phyloP scores from a whole-genome alignment of 2,888 invertebrate genomes.

The Macrosoma leucophasiata region DNA sequence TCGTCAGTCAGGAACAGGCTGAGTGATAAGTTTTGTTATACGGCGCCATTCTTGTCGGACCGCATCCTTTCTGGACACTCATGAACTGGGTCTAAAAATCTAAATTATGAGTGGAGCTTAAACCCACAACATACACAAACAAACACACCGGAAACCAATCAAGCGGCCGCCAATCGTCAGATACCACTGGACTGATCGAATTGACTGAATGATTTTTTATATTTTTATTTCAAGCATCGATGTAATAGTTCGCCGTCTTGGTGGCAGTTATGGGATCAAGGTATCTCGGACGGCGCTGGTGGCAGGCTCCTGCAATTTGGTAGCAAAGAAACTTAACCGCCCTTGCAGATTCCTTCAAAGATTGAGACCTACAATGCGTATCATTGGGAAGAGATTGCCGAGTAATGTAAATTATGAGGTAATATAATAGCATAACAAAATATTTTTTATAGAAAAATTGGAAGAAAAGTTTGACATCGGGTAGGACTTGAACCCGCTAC shows the following conservation, averaged over 20 bases:
- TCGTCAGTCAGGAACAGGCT: too few relatives aligned
- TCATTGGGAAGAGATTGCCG: constrained; percentile 72
- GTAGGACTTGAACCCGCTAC: too few relatives aligned
- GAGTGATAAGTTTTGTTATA: too few relatives aligned
- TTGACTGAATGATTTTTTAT: background rate
- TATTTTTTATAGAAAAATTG: too few relatives aligned
- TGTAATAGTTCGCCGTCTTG: constrained; percentile 54
- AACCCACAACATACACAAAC: background rate
- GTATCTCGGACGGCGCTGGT: constrained; percentile 74
- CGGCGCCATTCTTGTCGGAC: too few relatives aligned
- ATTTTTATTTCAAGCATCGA: constrained; percentile 74
- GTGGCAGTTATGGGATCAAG: constrained; percentile 81
- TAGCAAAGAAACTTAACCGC: constrained; percentile 72
- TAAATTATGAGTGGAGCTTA: background rate
- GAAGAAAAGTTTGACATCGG: too few relatives aligned
- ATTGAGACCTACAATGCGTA: constrained; percentile 78
- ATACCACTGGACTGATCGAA: too few relatives aligned
- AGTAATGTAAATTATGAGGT: constrained; percentile 68
- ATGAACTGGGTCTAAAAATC: too few relatives aligned
- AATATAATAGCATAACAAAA: too few relatives aligned
- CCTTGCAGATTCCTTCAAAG: constrained; percentile 80
- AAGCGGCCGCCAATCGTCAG: too few relatives aligned
- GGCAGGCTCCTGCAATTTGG: constrained; percentile 79
- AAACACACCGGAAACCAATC: too few relatives aligned
- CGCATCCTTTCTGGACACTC: too few relatives aligned